These are phyloP conservation scores for Cyprinodon variegatus DNA, from an alignment of 2,113 vertebrate genomes.

Conservation along the genomic window DNA sequence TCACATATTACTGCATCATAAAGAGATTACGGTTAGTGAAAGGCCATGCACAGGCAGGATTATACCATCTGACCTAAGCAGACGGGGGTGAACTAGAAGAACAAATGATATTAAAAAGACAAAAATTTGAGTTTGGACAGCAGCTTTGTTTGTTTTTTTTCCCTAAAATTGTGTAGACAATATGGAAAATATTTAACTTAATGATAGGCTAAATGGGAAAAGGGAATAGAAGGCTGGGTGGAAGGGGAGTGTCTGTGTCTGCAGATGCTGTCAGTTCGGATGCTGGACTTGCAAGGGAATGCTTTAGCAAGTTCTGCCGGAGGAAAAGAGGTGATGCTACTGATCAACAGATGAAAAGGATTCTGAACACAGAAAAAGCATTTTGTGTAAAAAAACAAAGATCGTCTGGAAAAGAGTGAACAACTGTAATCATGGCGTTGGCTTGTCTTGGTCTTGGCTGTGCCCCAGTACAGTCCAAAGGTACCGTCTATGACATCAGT, in stretches of 20 bases:
- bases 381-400: conserved; percentile 11
- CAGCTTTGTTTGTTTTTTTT: background rate
- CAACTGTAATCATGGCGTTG: conserved; percentile 63
- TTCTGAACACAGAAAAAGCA: conserved; percentile 25
- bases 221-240: conserved; percentile 57
- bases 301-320: conserved; percentile 29
- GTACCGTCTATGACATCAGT: conserved; percentile 42
- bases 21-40: conserved; percentile 68
- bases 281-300: conserved; percentile 45
- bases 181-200: background rate
- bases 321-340: conserved; percentile 17
- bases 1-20: conserved; percentile 62
- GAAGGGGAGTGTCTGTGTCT: conserved; percentile 50
- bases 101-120: background rate
- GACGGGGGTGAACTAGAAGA: conserved; percentile 26
- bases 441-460: conserved; percentile 68
- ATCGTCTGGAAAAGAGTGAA: background rate
- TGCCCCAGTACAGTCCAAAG: conserved; percentile 59
- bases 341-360: conserved; percentile 39
- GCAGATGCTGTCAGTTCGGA: conserved; percentile 65
- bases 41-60: conserved; percentile 58
- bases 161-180: background rate
- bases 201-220: conserved; percentile 34
- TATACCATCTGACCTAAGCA: conserved; percentile 50
- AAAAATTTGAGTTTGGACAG: conserved; percentile 11